Evolutionary conservation across 2,888 invertebrate genomes (phyloP), one percentile per base, ranked within the genome.

Genomic region (Julus scanicus): DNA sequence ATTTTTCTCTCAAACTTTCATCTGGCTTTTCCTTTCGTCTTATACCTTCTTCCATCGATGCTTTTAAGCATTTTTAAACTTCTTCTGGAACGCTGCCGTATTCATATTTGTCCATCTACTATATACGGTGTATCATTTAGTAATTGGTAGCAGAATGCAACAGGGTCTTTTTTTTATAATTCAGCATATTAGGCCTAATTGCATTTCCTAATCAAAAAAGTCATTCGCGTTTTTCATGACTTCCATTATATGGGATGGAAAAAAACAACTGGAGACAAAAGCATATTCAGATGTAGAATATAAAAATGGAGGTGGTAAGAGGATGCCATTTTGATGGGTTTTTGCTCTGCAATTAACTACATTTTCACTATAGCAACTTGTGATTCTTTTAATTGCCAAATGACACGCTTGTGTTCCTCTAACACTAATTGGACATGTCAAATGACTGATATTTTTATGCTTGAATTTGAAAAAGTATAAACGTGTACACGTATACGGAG

Each of bases 1-100:
- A 80, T 80, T 80, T 80, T 80, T 80, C 80, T 80, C 80, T 44
- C 44, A 44, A 80, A 80, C 29, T 29, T 80, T 37, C 37, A 37
- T 80, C 80, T 80, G 80, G 80, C 37, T 80, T 37, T 80, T 80
- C 80, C 80, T 29, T 80, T 11, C 80, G 80, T 80, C 80, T 80
- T 37, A 37, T 13, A 37, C 80, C 80, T 37, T 80, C 80, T 57
- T 57, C 71, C 80, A 13, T 71, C 37, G 80, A 11, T 80, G 80
- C 80, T 29, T 80, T 80, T 29, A 80, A 11, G 80, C 80, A 80
- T 80, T 80, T 80, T 80, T n/a, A 6, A 37, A 37, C 20, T 71
- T 71, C 20, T 20, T 20, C 11, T 29, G 37, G 37, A 80, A 80
- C 29, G 37, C 80, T 6, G 20, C 13, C 2, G 2, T 80, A 80